Conservation (phyloP, 1,140 invertebrate genomes). For the Zaprionus lachaisei region DNA sequence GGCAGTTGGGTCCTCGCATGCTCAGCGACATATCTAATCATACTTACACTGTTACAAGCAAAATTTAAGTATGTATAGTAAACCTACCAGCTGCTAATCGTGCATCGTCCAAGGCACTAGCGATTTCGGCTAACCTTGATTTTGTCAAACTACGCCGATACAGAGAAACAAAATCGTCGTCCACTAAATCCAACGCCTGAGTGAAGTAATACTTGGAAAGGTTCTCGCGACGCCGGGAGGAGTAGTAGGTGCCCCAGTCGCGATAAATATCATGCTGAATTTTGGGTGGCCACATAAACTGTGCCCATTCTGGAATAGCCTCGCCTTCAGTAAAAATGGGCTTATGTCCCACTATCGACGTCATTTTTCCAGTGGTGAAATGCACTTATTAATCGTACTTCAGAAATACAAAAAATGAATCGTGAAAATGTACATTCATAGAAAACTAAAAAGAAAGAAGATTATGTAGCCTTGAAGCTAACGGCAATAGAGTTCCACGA, state of each 20-base stretch:
- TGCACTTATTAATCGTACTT: neutral
- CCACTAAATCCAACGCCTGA: constrained; percentile 55
- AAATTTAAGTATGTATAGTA: neutral
- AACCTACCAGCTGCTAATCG: constrained; percentile 51
- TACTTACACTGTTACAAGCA: neutral
- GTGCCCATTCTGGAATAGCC: constrained; percentile 50
- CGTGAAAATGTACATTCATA: neutral
- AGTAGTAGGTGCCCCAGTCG: constrained; percentile 78
- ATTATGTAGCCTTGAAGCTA: too few species aligned
- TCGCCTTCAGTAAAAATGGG: constrained; percentile 12
- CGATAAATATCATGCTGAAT: constrained; percentile 67
- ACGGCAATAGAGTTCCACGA: too few species aligned
- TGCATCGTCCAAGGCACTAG: constrained; percentile 52
- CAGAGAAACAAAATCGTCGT: constrained; percentile 52
- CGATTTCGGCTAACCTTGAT: constrained; percentile 58
- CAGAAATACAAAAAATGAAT: neutral
- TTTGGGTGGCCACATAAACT: constrained; percentile 64
- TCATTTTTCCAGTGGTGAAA: constrained; percentile 27
- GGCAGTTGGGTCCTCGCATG: constrained; percentile 23
- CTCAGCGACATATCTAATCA: constrained; percentile 17
- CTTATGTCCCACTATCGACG: constrained; percentile 45
- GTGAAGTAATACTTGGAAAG: constrained; percentile 61
- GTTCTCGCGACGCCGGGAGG: constrained; percentile 52
- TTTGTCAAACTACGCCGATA: constrained; percentile 63
- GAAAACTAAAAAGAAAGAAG: too few species aligned